These are phyloP conservation scores for Dorcus hopei DNA, from an alignment of 2,888 invertebrate species.

Conservation along the genomic window DNA sequence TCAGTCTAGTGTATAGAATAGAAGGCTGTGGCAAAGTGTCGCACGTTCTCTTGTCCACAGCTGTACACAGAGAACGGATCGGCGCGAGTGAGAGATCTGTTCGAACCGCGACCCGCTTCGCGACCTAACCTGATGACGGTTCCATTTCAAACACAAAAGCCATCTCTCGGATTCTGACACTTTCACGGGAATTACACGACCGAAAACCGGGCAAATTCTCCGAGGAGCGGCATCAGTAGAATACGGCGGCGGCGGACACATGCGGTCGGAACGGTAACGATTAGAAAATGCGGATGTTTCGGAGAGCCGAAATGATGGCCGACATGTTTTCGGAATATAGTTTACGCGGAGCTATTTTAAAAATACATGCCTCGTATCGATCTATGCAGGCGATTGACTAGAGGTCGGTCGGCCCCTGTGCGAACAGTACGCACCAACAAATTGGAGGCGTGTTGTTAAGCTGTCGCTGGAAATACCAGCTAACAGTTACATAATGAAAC, in stretches of 20 bases:
- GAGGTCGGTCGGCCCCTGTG: no score
- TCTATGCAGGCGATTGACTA: neutral
- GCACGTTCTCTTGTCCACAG: conserved; percentile 36
- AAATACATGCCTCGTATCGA: neutral
- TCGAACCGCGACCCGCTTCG: conserved; percentile 14
- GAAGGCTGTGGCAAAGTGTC: conserved; percentile 39
- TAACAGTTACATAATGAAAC: no score
- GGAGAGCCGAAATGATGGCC: neutral
- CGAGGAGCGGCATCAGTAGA: neutral
- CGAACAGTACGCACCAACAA: no score
- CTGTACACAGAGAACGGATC: conserved; percentile 39
- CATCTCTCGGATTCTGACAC: conserved; percentile 20
- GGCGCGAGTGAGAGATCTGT: conserved; percentile 37
- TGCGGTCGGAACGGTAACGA: no score
- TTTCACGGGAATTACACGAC: conserved; percentile 11
- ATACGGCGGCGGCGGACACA: no score
- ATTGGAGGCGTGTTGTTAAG: no score
- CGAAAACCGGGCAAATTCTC: neutral
- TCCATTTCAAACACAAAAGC: conserved; percentile 38
- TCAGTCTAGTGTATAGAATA: conserved; percentile 40
- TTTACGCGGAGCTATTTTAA: conserved; percentile 1
- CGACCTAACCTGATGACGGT: conserved; percentile 32
- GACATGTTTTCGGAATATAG: neutral
- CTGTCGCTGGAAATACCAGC: no score
- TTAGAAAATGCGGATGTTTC: no score